Base-by-base conservation (phyloP, 1,140 invertebrate genomes). In the Harpegnathos saltator region DNA sequence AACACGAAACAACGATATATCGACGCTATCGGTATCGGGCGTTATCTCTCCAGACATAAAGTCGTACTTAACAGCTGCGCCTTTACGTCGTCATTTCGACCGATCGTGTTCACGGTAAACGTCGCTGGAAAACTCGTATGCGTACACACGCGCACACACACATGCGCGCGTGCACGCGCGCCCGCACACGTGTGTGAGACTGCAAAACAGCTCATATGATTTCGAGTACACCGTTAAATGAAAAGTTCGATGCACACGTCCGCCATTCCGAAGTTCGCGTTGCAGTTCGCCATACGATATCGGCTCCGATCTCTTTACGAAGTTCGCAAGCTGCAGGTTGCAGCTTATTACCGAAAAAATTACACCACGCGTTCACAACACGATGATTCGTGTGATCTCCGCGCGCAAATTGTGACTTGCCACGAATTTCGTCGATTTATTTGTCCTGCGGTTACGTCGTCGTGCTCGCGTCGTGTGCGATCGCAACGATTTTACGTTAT, bases 31-130 rank as follows among this genome's bases (percentile, higher is more conserved):
- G 38, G 14, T 54, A 11, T 22, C 14, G 15, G 29, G 17, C 61
- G n/a, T 52, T 82, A 81, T 81, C 48, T 73, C 44, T 44, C 24
- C 12, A 17, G 44, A 26, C 73, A 72, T 84, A 84, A 84, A 84
- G 66, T 84, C 38, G 22, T 19, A n/a, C 50, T 82, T 73, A 84
- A 84, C 66, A 72, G 62, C 58, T 68, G 50, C 44, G 29, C 26
- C 29, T 82, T 82, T 82, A 82, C 58, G 52, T 82, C 59, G 59
- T 73, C 58, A 84, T 80, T 82, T 82, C 50, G 48, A 26, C 44
- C 68, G 77, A 82, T 82, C 24, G 61, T 73, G 50, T 69, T 71
- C 52, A 62, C 29, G 29, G 26, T 59, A 71, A 69, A 71, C 38
- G 52, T 22, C 33, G 4, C 29, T 5, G 24, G 14, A 71, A 71